Evolutionary conservation across 2,797 vertebrate species (phyloP).

Genomic region (Rhynchotus rufescens): DNA sequence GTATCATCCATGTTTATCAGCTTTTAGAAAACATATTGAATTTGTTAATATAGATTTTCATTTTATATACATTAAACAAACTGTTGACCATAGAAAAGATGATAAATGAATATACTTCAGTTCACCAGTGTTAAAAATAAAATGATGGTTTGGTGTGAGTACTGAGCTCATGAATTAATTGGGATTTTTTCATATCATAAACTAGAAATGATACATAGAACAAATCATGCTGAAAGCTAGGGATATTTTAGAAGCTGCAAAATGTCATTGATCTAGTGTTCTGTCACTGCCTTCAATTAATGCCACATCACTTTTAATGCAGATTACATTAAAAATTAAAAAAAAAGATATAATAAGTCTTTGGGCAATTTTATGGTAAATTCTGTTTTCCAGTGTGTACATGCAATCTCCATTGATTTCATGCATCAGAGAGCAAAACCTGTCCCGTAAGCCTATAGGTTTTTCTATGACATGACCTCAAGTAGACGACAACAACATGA

Average conservation of each 20-base stretch:
- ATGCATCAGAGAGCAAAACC: not conserved
- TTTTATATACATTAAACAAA: not conserved
- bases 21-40: not conserved
- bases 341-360: not conserved
- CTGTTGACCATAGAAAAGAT: not conserved
- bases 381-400: not conserved
- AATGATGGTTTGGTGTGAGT: not conserved
- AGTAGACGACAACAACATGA: not conserved
- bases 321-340: fast-evolving
- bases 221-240: not conserved
- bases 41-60: not conserved
- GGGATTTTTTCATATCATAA: not conserved
- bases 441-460: not conserved
- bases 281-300: not conserved
- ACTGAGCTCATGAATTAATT: not conserved
- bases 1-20: not conserved
- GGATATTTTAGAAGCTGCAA: not conserved
- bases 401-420: not conserved
- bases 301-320: not conserved
- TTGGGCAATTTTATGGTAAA: not conserved
- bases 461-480: not conserved
- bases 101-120: not conserved
- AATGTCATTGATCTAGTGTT: not conserved
- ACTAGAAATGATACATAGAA: not conserved
- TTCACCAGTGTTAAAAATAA: not conserved